Conservation (phyloP, 2,888 invertebrate genomes). For the Parnassius orleans region DNA sequence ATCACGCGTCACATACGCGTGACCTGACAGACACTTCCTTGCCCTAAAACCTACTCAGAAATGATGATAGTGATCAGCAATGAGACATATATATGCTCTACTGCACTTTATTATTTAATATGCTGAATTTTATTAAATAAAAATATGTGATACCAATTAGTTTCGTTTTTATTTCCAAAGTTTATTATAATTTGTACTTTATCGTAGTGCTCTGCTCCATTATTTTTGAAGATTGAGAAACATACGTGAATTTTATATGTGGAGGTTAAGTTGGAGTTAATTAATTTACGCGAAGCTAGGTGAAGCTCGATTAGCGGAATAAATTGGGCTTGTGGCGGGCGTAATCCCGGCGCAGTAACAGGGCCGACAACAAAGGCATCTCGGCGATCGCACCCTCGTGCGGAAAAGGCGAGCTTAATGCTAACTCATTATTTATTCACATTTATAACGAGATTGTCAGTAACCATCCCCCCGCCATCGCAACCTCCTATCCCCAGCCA, state of each 20-base stretch:
- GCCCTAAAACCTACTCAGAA: no score
- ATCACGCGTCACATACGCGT: no score
- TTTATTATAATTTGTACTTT: no score
- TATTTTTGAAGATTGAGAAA: slow-evolving; percentile 20
- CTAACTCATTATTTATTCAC: slow-evolving; percentile 79
- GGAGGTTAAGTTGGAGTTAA: slow-evolving; percentile 65
- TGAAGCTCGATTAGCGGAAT: slow-evolving; percentile 74
- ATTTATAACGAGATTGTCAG: slow-evolving; percentile 77
- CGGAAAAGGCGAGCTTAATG: slow-evolving; percentile 63
- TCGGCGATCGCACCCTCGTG: slow-evolving; percentile 47
- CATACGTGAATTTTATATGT: slow-evolving; percentile 52
- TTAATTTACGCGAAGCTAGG: slow-evolving; percentile 70
- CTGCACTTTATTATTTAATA: no score
- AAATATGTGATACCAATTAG: no score
- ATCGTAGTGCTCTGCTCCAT: background rate
- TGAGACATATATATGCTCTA: no score
- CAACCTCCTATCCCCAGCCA: slow-evolving; percentile 39
- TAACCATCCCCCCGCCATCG: slow-evolving; percentile 55
- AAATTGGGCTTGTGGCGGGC: slow-evolving; percentile 66
- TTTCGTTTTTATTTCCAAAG: no score
- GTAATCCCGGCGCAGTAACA: slow-evolving; percentile 64
- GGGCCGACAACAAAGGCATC: slow-evolving; percentile 70
- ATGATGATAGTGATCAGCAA: no score
- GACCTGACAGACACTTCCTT: no score
- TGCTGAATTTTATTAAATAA: no score